Conservation (phyloP, 1,140 invertebrate species). For the Druon quercuslanigerum region DNA sequence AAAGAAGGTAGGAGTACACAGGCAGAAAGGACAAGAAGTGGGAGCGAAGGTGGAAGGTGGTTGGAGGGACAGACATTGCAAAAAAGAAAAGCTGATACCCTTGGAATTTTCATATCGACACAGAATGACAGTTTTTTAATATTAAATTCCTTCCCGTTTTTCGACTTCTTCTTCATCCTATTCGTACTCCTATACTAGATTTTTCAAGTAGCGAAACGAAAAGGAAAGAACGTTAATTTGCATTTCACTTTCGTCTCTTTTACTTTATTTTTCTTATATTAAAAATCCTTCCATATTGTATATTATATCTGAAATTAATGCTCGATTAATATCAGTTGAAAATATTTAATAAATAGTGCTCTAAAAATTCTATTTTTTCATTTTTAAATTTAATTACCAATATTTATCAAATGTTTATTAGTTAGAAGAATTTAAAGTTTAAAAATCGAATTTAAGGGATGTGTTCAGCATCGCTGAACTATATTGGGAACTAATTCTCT, state of each 20-base stretch:
- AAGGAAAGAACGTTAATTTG: constrained; percentile 28
- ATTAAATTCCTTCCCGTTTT: constrained; percentile 72
- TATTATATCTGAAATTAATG: too few relatives aligned
- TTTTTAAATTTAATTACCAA: too few relatives aligned
- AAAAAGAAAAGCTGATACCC: constrained; percentile 63
- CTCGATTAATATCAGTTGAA: too few relatives aligned
- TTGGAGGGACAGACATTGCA: constrained; percentile 49
- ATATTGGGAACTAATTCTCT: too few relatives aligned
- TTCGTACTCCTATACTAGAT: constrained; percentile 42
- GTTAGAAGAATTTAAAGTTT: too few relatives aligned
- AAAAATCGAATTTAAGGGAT: too few relatives aligned
- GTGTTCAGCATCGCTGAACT: too few relatives aligned
- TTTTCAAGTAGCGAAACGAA: constrained; percentile 36
- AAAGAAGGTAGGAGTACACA: constrained; percentile 30
- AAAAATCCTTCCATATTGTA: background rate
- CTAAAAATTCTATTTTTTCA: too few relatives aligned
- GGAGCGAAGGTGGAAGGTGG: constrained; percentile 39
- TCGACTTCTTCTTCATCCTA: constrained; percentile 57
- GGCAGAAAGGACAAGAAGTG: constrained; percentile 38
- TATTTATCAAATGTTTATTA: too few relatives aligned
- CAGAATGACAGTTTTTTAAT: constrained; percentile 75
- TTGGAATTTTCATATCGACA: constrained; percentile 75
- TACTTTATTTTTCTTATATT: constrained; percentile 20
- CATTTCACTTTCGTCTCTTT: constrained; percentile 22
- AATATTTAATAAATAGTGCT: too few relatives aligned